Base-by-base conservation (phyloP, 2,888 invertebrate genomes). In the Trichopoda pennipes region DNA sequence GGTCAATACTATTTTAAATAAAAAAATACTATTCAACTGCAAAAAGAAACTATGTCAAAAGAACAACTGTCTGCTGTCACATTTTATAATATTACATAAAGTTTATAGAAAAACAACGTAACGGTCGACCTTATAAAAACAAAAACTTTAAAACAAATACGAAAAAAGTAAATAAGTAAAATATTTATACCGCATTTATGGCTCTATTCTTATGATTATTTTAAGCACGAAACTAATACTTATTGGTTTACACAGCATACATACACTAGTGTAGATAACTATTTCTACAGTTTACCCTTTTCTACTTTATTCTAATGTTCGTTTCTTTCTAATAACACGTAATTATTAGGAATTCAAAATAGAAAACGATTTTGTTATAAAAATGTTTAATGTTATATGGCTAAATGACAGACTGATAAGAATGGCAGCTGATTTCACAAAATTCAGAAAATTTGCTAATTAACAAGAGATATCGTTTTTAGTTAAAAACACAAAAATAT, bases 91-190 rank as follows among this genome's bases (percentile, higher is more conserved):
- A 47, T 73, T 73, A 77, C 73, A 63, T 69, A 63, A 73, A 68
- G 51, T 73, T 19, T 35, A 28, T 79, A 55, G 17, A 55, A 81
- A 58, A 35, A 23, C 68, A 73, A 77, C 68, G 76, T 81, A 81
- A 81, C 81, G 72, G 77, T 73, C 66, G 77, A 77, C 81, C 77
- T 81, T 77, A 81, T 49, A 81, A 68, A 42, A 60, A n/a, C 17
- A 75, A 80, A 19, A 61, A n/a, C 58, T 28, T 4, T 6, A 63
- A 49, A 14, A 74, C 51, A 55, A 51, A 16, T 47, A 60, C 17
- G 51, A 49, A 56, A 63, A 69, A 69, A 19, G 28, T 7, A 47
- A 49, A 64, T 10, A 42, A 38, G 12, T 38, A n/a, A 58, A 63
- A 53, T 35, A 47, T 53, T 44, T 51, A 64, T 75, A 76, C 49